Conservation (phyloP, 53 echinoderm and acorn worm species). For the Mesocentrotus franciscanus region DNA sequence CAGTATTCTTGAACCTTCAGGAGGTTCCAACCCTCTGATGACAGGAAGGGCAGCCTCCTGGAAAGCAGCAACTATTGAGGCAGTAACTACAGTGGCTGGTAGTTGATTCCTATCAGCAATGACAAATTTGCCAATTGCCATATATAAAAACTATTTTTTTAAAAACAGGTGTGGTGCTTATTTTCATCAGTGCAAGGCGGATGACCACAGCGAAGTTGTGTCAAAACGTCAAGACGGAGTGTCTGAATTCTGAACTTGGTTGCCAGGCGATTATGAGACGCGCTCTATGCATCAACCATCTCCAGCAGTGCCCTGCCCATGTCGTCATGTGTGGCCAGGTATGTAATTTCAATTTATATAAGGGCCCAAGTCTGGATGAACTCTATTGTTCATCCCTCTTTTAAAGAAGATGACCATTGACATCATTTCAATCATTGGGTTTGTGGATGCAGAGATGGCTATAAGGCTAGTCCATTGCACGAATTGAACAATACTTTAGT, state of each 20-base stretch:
- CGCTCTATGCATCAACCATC: conserved; percentile 27
- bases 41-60: conserved; percentile 22
- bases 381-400: no score
- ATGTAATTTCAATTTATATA: neutral
- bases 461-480: no score
- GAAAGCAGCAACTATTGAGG: conserved; percentile 9
- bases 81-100: conserved; percentile 5
- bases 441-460: no score
- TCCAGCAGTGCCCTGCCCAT: conserved; percentile 57
- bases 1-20: neutral
- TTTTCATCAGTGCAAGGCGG: conserved; percentile 64
- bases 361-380: no score
- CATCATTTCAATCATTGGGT: no score
- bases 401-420: no score
- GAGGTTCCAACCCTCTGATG: conserved; percentile 44
- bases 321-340: conserved; percentile 65
- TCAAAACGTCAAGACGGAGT: conserved; percentile 54
- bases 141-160: neutral
- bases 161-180: conserved; percentile 37
- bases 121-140: no score
- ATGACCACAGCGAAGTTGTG: conserved; percentile 55
- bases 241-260: conserved; percentile 55
- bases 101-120: neutral
- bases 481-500: no score
- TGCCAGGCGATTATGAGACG: conserved; percentile 60